Conservation (phyloP, 2,888 invertebrate genomes). For the Sicus ferrugineus region DNA sequence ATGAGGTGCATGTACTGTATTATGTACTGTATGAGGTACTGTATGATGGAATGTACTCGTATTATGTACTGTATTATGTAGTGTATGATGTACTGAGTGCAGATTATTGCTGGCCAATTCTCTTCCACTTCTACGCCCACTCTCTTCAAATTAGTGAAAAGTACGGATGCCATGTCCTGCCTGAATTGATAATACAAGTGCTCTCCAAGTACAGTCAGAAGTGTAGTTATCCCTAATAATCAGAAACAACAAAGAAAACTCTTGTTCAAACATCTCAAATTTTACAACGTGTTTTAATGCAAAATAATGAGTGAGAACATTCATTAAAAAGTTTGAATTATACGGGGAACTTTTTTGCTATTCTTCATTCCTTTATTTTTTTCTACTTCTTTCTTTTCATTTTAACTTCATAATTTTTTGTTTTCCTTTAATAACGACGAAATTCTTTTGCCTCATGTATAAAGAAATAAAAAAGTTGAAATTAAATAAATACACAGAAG, state of each 20-base stretch:
- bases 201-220: background rate
- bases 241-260: background rate
- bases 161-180: too few relatives aligned
- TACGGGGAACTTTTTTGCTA: background rate
- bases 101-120: too few relatives aligned
- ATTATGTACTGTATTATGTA: too few relatives aligned
- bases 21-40: too few relatives aligned
- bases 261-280: slow-evolving; percentile 11
- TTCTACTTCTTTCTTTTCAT: background rate
- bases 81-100: too few relatives aligned
- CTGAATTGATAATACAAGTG: background rate
- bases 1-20: too few relatives aligned
- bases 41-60: too few relatives aligned
- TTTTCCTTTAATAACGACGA: slow-evolving; percentile 14
- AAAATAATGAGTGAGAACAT: background rate
- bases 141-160: too few relatives aligned
- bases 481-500: background rate
- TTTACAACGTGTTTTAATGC: slow-evolving; percentile 20
- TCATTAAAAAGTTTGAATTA: slow-evolving; percentile 14
- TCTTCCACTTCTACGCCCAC: too few relatives aligned
- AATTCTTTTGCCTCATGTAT: slow-evolving; percentile 15
- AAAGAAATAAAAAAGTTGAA: slow-evolving; percentile 2
- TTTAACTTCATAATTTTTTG: slow-evolving; percentile 7
- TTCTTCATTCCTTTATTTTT: background rate
- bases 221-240: too few relatives aligned